A percentile compares a stretch with the other conserved stretches of the same genome.
Evolutionary conservation across 2,888 invertebrate species (phyloP).

Genomic region (Margaritifera margaritifera): DNA sequence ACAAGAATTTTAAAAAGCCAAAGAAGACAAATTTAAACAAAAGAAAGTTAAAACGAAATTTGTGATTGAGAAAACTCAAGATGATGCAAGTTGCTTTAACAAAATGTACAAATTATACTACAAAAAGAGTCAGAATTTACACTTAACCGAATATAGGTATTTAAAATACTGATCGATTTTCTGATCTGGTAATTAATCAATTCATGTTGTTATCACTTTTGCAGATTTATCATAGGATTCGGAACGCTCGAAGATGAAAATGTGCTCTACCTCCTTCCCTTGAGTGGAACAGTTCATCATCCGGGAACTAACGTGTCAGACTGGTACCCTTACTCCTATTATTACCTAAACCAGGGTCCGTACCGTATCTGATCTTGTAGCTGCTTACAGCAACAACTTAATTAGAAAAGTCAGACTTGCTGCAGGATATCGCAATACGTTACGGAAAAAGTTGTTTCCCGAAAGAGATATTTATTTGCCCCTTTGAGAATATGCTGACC

Average conservation of each 20-base stretch:
- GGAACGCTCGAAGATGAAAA: slow-evolving; percentile 27
- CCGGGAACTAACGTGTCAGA: slow-evolving; percentile 38
- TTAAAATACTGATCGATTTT: too few species aligned
- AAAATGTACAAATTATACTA: too few species aligned
- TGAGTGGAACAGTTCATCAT: slow-evolving; percentile 40
- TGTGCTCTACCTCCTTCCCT: slow-evolving; percentile 42
- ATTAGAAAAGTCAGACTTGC: slow-evolving; percentile 36
- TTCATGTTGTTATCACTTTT: too few species aligned
- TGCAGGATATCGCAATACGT: slow-evolving; percentile 33
- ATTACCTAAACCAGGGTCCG: slow-evolving; percentile 52
- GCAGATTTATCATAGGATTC: slow-evolving; percentile 14
- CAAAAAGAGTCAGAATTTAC: too few species aligned
- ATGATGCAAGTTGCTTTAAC: too few species aligned
- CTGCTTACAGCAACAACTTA: slow-evolving; percentile 28
- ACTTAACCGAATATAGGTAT: too few species aligned
- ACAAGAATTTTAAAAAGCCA: too few species aligned
- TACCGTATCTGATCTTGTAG: slow-evolving; percentile 34
- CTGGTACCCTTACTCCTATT: slow-evolving; percentile 46
- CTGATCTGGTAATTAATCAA: too few species aligned
- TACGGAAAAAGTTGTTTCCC: slow-evolving; percentile 36
- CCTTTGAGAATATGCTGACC: slow-evolving; percentile 32
- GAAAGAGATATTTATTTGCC: slow-evolving; percentile 25
- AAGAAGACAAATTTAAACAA: too few species aligned
- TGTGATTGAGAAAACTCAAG: too few species aligned
- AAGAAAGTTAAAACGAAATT: too few species aligned